Conservation (phyloP, 2,113 vertebrate species). For the Microtus pennsylvanicus region DNA sequence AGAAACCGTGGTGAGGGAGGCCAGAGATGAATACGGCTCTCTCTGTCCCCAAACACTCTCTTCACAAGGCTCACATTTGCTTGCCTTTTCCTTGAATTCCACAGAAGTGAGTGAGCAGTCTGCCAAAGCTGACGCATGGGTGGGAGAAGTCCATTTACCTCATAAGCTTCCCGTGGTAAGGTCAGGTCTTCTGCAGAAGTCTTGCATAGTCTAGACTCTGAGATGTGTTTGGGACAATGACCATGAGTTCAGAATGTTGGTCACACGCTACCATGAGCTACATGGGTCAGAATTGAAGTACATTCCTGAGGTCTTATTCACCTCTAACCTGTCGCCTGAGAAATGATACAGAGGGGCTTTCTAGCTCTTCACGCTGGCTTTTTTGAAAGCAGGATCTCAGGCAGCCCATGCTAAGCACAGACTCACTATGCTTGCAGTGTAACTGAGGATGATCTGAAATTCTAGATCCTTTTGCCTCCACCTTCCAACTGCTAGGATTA, state of each 20-base stretch:
- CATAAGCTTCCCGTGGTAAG: neutral
- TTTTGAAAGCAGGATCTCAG: neutral
- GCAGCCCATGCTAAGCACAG: neutral
- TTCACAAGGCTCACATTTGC: no score
- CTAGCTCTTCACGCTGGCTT: neutral
- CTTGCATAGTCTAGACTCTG: neutral
- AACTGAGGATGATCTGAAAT: neutral
- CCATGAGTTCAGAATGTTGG: neutral
- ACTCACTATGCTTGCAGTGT: neutral
- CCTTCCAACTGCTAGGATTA: neutral
- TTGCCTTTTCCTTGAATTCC: slow-evolving; percentile 29
- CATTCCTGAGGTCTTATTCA: neutral
- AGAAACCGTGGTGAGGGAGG: neutral
- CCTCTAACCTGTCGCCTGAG: neutral
- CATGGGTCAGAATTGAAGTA: rapidly evolving
- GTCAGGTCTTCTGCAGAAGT: no score
- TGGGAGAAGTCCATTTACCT: neutral
- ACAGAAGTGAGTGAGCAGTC: slow-evolving; percentile 94
- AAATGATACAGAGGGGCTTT: neutral
- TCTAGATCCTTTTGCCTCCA: neutral
- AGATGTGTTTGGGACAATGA: neutral
- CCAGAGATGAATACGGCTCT: rapidly evolving
- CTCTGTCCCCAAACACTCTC: rapidly evolving
- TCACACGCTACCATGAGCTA: neutral
- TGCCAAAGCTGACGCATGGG: slow-evolving; percentile 91